phyloP scores from a whole-genome alignment of 2,888 invertebrate species.

The Ecliptopera silaceata region DNA sequence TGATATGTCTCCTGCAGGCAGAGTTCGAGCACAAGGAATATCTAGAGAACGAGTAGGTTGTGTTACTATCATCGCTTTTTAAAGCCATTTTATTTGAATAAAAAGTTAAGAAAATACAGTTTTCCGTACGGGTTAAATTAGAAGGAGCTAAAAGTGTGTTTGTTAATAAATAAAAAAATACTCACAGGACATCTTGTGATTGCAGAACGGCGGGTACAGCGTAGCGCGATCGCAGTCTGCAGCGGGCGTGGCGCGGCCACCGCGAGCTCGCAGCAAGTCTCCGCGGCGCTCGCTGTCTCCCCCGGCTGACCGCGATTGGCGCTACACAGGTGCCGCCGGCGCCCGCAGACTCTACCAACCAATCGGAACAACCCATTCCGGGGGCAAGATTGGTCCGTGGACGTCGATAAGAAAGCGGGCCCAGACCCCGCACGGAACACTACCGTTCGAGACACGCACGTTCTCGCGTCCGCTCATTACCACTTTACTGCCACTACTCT shows the following conservation, averaged over 20 bases:
- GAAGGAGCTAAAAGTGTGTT: background rate
- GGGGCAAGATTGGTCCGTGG: constrained; percentile 48
- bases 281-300: constrained; percentile 93
- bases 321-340: constrained; percentile 82
- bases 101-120: no score
- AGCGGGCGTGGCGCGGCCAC: constrained; percentile 84
- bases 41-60: constrained; percentile 77
- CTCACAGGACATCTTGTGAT: constrained; percentile 1
- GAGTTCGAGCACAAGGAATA: constrained; percentile 87
- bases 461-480: constrained; percentile 75
- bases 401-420: constrained; percentile 53
- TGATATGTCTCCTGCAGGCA: constrained; percentile 92
- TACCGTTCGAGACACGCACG: constrained; percentile 69
- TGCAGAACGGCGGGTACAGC: constrained; percentile 70
- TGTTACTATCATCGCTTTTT: background rate
- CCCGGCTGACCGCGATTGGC: constrained; percentile 85
- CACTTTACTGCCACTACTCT: constrained; percentile 79
- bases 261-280: constrained; percentile 89
- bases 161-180: background rate
- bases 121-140: background rate
- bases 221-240: constrained; percentile 94
- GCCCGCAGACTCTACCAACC: constrained; percentile 51
- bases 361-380: constrained; percentile 34
- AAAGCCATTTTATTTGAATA: background rate
- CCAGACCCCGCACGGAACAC: constrained; percentile 81